Percentiles rank a stretch among this genome's conserved stretches.
Evolutionary conservation across 2,888 invertebrate species (phyloP).

Genomic region (Serrognathus titanus): DNA sequence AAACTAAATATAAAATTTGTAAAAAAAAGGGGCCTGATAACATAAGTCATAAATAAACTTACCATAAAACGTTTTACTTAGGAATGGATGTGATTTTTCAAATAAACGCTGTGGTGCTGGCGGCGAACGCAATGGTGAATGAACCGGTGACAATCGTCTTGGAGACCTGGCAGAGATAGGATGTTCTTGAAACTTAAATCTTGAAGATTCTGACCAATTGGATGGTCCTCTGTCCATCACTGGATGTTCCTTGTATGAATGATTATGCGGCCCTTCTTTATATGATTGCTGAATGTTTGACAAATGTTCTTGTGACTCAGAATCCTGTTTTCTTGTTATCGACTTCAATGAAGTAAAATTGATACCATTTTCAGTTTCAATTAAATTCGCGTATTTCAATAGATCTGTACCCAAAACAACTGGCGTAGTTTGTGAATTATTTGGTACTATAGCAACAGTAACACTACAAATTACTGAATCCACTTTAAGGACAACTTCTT

Average conservation of each 20-base stretch:
- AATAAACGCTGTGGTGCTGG: conserved; percentile 2
- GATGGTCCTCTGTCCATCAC: not conserved
- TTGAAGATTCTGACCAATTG: too few relatives aligned
- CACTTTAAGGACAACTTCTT: conserved; percentile 20
- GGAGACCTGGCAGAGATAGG: conserved; percentile 7
- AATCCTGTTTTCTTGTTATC: too few relatives aligned
- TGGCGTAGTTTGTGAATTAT: conserved; percentile 25
- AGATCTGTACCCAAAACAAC: conserved; percentile 25
- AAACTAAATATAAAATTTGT: not conserved
- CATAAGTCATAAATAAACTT: conserved; percentile 5
- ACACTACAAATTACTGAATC: conserved; percentile 23
- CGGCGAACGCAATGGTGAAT: too few relatives aligned
- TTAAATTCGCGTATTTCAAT: conserved; percentile 3
- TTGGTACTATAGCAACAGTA: conserved; percentile 24
- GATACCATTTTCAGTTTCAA: conserved; percentile 8
- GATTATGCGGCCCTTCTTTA: conserved; percentile 2
- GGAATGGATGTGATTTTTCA: conserved; percentile 14
- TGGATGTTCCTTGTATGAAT: not conserved
- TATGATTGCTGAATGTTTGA: not conserved
- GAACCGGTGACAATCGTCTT: conserved; percentile 11
- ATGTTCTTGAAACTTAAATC: too few relatives aligned
- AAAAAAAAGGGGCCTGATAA: not conserved
- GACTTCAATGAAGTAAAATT: too few relatives aligned
- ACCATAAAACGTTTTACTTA: conserved; percentile 18
- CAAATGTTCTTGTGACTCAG: too few relatives aligned